Base-by-base conservation (phyloP, 2,113 vertebrate species). In the Gallinago undulata region DNA sequence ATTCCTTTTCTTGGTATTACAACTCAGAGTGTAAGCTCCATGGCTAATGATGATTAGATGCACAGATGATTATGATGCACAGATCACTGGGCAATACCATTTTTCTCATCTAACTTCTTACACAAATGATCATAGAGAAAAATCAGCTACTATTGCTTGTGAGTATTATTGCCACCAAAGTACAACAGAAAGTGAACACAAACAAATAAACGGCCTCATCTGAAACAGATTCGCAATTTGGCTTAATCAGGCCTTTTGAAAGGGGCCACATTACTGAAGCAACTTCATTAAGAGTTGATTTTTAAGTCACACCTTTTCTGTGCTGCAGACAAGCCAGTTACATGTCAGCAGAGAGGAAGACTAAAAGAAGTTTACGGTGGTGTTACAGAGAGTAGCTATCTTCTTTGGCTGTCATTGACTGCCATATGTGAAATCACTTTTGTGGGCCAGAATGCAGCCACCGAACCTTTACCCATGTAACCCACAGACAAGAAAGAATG, bases 71-170 rank as follows among this genome's bases (percentile, higher is more conserved):
- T 74, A 91, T 75, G 94, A 73, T 45, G 73, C 70, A 94, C 91
- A 95, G 77, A 93, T 84, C 86, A 87, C 70, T 87, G 84, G 84
- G 81, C 89, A 96, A 82, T 51, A 78, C 21, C 76, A 66, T 82
- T 91, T 93, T 91, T 89, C 86, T 91, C 74, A 73, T 92, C 74
- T 78, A 94, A 83, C 28, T 92, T 93, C 79, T 85, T 79, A 95
- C 59, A 77, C 67, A 93, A 95, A 96, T 74, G 41, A 94, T 74
- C 70, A 59, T 21, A 35, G 62, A 95, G 84, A 85, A 93, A 94
- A 95, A 88, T 59, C 91, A 89, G 48, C 77, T 82, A 64, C 87
- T 87, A 84, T 41, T 93, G 79, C 62, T 90, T 81, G 78, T 67
- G 88, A 96, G 80, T 59, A 43, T 78, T 74, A 88, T 41, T 79